phyloP scores from a whole-genome alignment of 2,888 invertebrate species.

The Chalcosyrphus nemorum region DNA sequence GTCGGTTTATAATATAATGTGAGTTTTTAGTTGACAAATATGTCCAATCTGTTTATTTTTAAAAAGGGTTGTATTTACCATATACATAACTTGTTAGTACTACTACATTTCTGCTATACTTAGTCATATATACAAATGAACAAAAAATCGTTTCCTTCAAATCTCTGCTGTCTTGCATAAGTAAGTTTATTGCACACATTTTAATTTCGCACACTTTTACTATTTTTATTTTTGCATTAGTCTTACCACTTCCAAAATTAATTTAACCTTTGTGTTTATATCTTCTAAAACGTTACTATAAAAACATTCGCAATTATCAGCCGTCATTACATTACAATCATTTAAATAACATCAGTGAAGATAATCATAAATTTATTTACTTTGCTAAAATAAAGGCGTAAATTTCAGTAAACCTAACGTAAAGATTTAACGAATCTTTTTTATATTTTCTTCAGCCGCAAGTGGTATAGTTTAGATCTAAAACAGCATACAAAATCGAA shows the following conservation, averaged over 20 bases:
- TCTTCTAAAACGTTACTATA: constrained; percentile 29
- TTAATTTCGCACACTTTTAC: constrained; percentile 40
- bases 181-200: constrained; percentile 18
- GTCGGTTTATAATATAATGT: no score
- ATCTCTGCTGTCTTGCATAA: background rate
- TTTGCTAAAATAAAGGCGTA: background rate
- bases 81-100: no score
- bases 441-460: constrained; percentile 2
- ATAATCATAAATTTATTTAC: background rate
- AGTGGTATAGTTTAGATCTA: constrained; percentile 3
- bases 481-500: background rate
- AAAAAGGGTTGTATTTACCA: no score
- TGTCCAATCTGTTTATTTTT: no score
- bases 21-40: no score
- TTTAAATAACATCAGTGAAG: background rate
- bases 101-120: no score
- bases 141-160: constrained; percentile 40
- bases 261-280: constrained; percentile 20
- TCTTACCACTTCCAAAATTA: constrained; percentile 26
- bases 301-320: constrained; percentile 11
- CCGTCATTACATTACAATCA: constrained; percentile 39
- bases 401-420: background rate
- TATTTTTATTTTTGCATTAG: constrained; percentile 16
- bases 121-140: no score
- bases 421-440: constrained; percentile 2